Evolutionary conservation across 2,113 vertebrate genomes (phyloP).

Genomic region (Sus scrofa): T2T-Sscrofa CM000826.6:59228501-59229000

Average conservation of each 20-base stretch:
- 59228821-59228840: not conserved
- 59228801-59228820: not conserved
- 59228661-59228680: not conserved
- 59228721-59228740: not conserved
- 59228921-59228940: not conserved
- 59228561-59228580: not conserved
- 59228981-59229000: too few species aligned
- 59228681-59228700: not conserved
- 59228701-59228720: not conserved
- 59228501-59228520: not conserved
- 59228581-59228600: not conserved
- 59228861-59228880: not conserved
- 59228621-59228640: not conserved
- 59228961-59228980: not conserved
- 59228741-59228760: not conserved
- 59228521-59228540: not conserved
- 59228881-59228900: not conserved
- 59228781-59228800: not conserved
- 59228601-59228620: not conserved
- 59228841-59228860: not conserved
- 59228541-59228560: not conserved
- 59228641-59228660: not conserved
- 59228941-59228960: not conserved
- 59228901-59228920: not conserved
- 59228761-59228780: not conserved